Evolutionary conservation across 2,888 invertebrate genomes (phyloP).

Genomic region (Nemotelus nigrinus): DNA sequence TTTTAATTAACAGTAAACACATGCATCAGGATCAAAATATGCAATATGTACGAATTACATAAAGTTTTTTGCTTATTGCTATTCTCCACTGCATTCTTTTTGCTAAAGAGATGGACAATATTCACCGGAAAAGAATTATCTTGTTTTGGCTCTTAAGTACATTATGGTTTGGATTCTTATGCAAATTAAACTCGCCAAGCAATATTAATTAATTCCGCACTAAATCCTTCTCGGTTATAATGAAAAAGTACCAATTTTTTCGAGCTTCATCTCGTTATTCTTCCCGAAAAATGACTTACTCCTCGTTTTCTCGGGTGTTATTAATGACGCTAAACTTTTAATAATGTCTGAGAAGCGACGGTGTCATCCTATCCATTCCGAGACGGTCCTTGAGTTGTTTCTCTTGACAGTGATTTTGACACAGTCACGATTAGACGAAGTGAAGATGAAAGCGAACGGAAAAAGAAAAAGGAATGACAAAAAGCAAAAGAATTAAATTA

Average conservation of each 20-base stretch:
- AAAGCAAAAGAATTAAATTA: not conserved
- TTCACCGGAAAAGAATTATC: no score
- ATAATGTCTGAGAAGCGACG: slow-evolving; percentile 16
- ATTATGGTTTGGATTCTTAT: not conserved
- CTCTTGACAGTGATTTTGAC: slow-evolving; percentile 21
- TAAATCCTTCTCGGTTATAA: no score
- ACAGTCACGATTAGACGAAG: not conserved
- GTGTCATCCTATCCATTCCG: not conserved
- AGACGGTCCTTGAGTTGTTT: slow-evolving; percentile 7
- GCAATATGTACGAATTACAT: no score
- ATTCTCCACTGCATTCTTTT: no score
- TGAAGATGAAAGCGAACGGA: no score
- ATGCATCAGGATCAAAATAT: no score
- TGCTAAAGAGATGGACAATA: no score
- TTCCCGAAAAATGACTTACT: not conserved
- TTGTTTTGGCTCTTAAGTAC: not conserved
- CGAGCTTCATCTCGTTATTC: not conserved
- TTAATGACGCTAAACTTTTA: slow-evolving; percentile 22
- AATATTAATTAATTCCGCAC: no score
- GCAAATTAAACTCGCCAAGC: not conserved
- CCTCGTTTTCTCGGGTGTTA: not conserved
- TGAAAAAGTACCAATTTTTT: no score
- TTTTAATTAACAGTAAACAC: no score
- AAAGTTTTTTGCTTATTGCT: no score
- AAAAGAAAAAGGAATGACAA: no score